Evolutionary conservation across 2,888 invertebrate genomes (phyloP).

Genomic region (Synanthedon tipuliformis): DNA sequence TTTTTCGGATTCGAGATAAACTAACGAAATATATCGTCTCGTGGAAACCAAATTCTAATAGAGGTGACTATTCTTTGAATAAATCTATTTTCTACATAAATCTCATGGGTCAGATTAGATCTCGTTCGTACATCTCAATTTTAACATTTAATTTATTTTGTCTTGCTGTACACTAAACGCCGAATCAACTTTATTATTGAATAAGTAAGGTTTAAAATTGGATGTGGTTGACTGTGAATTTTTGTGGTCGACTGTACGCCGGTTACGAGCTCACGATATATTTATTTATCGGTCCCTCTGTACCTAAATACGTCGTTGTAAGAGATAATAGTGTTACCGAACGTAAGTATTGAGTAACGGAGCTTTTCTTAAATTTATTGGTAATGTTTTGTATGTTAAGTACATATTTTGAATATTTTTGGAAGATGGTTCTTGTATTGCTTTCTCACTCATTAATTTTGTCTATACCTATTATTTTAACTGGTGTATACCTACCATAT

Average conservation of each 20-base stretch:
- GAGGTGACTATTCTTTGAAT: conserved; percentile 20
- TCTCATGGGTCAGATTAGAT: conserved; percentile 56
- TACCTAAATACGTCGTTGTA: conserved; percentile 60
- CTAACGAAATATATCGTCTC: background rate
- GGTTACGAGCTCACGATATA: background rate
- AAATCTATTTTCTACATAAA: conserved; percentile 59
- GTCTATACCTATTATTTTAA: no score
- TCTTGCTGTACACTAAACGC: conserved; percentile 22
- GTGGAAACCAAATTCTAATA: background rate
- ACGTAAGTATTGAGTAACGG: conserved; percentile 45
- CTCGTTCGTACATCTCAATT: conserved; percentile 61
- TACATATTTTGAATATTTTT: background rate
- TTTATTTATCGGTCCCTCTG: conserved; percentile 48
- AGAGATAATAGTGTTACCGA: conserved; percentile 43
- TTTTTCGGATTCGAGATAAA: background rate
- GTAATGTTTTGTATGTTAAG: conserved; percentile 13
- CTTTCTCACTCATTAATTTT: no score
- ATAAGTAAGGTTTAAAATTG: background rate
- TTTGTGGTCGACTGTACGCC: background rate
- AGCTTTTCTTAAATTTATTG: conserved; percentile 34
- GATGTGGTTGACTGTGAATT: background rate
- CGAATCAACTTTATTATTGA: background rate
- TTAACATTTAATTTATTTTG: conserved; percentile 56
- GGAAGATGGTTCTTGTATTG: no score
- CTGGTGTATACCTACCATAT: no score